Base-by-base conservation (phyloP, 2,113 vertebrate genomes). In the Catagonus wagneri region DNA sequence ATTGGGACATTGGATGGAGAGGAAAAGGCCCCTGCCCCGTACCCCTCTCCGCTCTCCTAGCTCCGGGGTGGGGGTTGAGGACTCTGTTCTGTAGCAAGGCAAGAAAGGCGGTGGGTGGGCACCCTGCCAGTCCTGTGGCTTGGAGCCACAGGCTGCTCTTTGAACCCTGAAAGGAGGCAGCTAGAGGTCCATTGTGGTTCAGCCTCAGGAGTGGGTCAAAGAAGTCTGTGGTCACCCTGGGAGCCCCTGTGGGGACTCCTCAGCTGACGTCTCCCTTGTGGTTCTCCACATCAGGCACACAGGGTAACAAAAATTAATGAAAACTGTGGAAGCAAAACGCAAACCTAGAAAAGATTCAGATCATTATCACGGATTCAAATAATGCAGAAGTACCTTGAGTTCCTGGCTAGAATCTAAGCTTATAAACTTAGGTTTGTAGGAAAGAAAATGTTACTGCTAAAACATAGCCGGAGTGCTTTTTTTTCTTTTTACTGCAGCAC, bases 1-100 rank as follows among this genome's bases (percentile, higher is more conserved):
- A 91, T 84, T n/a, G 13, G 36, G 76, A 83, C 52, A 29, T 56
- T 44, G 60, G 7, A 32, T 56, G 25, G 15, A 61, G 75, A 75
- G 80, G 29, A 39, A 72, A 69, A 54, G 74, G 7, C 19, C 23
- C 52, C 63, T 56, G 44, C 50, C 25, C 9, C 14, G n/a, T n/a
- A n/a, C 3, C 44, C 25, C 34, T 4, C 23, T 1, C 15, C 2
- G 12, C 27, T 15, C 7, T 36, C 5, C 6, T 0, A 6, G 6
- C 44, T 44, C 44, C 44, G 11, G 3, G 4, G 72, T 19, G 27
- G 50, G 72, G 72, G 14, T 50, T 23, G 71, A 34, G 32, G 50
- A 27, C 54, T 74, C 60, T 86, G 27, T 68, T 8, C 34, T 36
- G 25, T 13, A 76, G 23, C 25, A 44, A 89, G 60, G 76, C 44